Evolutionary conservation across 2,888 invertebrate species (phyloP), one percentile per base, ranked within the genome.

Genomic region (Corythucha ciliata): DNA sequence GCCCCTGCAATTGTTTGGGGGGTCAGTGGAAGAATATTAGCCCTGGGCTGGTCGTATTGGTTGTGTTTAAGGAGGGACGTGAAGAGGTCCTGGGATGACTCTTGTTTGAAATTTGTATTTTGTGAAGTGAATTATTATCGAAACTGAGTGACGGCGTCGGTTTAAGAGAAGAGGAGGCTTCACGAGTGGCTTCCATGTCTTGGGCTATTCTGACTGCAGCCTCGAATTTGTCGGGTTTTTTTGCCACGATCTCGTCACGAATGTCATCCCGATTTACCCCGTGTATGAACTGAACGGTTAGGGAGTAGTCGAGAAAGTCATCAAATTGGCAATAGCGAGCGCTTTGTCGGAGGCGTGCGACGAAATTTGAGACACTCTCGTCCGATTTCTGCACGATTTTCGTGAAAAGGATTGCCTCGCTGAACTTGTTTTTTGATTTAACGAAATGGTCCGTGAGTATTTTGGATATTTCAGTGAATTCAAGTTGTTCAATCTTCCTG

Each of bases 241-340:
- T 49, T 7, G 26, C 10, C 2, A 49, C 49, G 12, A 49, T 40
- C 4, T 22, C 29, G 18, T 49, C 49, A 10, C 41, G 27, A 16
- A 37, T 48, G 4, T 10, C 10, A 37, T 29, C 32, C 12, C 32
- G 32, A 12, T n/a, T n/a, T 12, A 29, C 32, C 14, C 32, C 32
- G 14, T 29, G 32, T 29, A 29, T n/a, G 14, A 29, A 29, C 14
- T 29, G 32, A n/a, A 29, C 32, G 32, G n/a, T 20, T 12, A 45
- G 21, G 3, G 33, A 33, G 21, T 45, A 45, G 20, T 45, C 33
- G 8, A 45, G n/a, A n/a, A n/a, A n/a, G n/a, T n/a, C n/a, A n/a
- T n/a, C 29, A n/a, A 36, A 36, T 10, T 47, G 37, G 25, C 47
- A 47, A 27, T 47, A 24, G 16, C 36, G 37, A 10, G 47, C 36